These are phyloP conservation scores for Charanyca ferruginea DNA, from an alignment of 2,888 invertebrate species.

Conservation along the genomic window DNA sequence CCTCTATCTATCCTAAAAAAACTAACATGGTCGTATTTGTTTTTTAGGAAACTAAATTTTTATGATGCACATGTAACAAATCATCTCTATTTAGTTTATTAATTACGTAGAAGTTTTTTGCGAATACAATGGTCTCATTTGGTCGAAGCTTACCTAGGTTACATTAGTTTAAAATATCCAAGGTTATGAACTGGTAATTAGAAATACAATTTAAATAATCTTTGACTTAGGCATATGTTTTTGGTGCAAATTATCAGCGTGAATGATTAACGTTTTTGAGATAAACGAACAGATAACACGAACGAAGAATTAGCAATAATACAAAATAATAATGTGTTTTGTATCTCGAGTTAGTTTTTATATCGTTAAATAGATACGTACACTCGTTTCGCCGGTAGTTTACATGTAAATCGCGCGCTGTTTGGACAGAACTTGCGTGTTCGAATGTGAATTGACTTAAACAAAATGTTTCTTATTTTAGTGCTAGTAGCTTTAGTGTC, in stretches of 20 bases:
- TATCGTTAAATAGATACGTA: conserved; percentile 35
- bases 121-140: too few species aligned
- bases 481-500: conserved; percentile 64
- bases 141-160: too few species aligned
- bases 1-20: too few species aligned
- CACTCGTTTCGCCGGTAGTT: conserved; percentile 40
- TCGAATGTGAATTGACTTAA: conserved; percentile 29
- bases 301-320: background rate
- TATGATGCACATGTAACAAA: too few species aligned
- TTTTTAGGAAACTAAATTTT: too few species aligned
- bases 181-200: too few species aligned
- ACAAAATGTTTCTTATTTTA: conserved; percentile 71
- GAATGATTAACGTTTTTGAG: conserved; percentile 21
- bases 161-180: too few species aligned
- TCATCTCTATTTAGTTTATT: too few species aligned
- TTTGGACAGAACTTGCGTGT: conserved; percentile 23
- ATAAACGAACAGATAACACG: conserved; percentile 40
- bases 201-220: background rate
- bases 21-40: too few species aligned
- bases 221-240: too few species aligned
- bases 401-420: conserved; percentile 12
- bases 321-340: background rate
- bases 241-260: conserved; percentile 17
- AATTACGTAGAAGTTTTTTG: too few species aligned
- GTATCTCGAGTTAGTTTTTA: background rate